These are phyloP conservation scores for Drosophila quinaria DNA, from an alignment of 2,888 invertebrate genomes.

Conservation along the genomic window DNA sequence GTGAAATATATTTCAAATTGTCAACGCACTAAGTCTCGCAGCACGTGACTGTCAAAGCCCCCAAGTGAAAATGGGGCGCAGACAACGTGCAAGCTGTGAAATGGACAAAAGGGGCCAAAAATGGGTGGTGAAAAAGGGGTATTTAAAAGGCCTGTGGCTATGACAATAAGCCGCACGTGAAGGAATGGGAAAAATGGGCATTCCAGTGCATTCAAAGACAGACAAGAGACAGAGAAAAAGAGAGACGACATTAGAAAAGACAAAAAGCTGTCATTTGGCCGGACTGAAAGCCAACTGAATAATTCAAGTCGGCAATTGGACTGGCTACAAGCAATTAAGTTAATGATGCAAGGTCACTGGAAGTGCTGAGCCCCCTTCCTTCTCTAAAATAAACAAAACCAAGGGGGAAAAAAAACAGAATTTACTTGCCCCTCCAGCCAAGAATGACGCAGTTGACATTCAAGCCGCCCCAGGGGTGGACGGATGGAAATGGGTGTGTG, in stretches of 20 bases:
- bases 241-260: conserved; percentile 48
- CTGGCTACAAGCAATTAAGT: conserved; percentile 75
- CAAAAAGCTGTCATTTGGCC: conserved; percentile 57
- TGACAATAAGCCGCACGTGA: conserved; percentile 27
- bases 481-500: conserved; percentile 24
- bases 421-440: conserved; percentile 27
- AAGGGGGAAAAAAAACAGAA: conserved; percentile 1
- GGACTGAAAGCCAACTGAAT: conserved; percentile 66
- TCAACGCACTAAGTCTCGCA: conserved; percentile 56
- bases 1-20: conserved; percentile 42
- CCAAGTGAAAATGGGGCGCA: conserved; percentile 9
- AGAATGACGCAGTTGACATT: conserved; percentile 78
- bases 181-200: background rate
- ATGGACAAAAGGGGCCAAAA: too few species aligned
- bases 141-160: conserved; percentile 22
- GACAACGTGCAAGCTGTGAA: conserved; percentile 48
- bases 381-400: conserved; percentile 32
- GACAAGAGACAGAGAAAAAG: background rate
- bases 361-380: conserved; percentile 44
- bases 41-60: conserved; percentile 65
- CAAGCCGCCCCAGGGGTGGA: conserved; percentile 21
- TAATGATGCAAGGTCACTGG: conserved; percentile 82
- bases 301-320: conserved; percentile 79
- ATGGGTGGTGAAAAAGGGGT: background rate
- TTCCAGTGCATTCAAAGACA: conserved; percentile 42